A percentile compares a stretch with the other conserved stretches of the same genome.
Conservation (phyloP, 2,888 invertebrate species). For the Ganaspis brasiliensis region DNA sequence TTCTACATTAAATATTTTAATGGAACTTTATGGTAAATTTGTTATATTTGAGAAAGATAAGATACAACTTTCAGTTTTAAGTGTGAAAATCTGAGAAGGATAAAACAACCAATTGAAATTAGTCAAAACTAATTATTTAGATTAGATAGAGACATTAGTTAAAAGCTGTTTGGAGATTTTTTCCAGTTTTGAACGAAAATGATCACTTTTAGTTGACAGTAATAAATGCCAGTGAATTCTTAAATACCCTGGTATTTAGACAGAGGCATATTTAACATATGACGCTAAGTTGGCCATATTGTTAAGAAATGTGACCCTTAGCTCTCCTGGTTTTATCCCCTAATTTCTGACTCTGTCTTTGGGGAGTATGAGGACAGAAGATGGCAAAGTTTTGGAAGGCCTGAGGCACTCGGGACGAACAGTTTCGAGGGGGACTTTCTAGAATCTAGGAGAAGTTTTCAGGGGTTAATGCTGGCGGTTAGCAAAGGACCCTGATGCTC, state of each 20-base stretch:
- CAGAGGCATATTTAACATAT: background rate
- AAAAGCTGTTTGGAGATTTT: too few species aligned
- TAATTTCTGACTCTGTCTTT: constrained; percentile 1
- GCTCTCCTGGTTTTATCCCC: background rate
- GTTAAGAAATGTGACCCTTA: background rate
- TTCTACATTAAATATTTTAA: too few species aligned
- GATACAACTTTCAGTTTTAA: too few species aligned
- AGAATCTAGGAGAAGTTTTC: constrained; percentile 1
- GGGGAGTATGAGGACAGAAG: constrained; percentile 14
- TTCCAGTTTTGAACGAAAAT: too few species aligned
- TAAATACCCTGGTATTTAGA: background rate
- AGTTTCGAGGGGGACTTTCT: constrained; percentile 18
- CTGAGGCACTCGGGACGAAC: constrained; percentile 12
- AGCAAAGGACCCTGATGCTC: constrained; percentile 17
- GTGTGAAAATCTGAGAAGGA: too few species aligned
- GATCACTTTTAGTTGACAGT: too few species aligned
- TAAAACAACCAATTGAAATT: too few species aligned
- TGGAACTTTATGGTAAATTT: too few species aligned
- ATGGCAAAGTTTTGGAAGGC: constrained; percentile 32
- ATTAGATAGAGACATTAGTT: too few species aligned
- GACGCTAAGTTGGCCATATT: background rate
- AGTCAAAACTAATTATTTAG: too few species aligned
- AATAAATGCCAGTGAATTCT: background rate
- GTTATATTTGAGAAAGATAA: too few species aligned
- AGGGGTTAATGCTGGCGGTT: constrained; percentile 2